Evolutionary conservation across 2,888 invertebrate species (phyloP).

Genomic region (Sycophila texana): DNA sequence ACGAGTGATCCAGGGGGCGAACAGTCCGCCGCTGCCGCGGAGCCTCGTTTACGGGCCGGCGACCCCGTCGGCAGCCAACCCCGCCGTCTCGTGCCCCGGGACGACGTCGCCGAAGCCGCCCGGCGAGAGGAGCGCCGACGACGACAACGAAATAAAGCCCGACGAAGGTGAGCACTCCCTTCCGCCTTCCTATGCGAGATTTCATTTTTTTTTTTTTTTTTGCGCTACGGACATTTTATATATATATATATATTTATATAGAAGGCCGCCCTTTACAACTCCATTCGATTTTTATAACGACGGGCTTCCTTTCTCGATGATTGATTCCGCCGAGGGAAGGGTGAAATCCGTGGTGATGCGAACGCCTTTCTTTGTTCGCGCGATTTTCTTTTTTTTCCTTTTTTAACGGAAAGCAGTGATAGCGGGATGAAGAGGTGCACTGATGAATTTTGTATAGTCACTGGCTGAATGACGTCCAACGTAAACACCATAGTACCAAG

Average conservation of each 20-base stretch:
- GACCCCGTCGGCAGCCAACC: slow-evolving; percentile 1
- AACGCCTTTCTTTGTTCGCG: too few species aligned
- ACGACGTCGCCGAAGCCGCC: not conserved
- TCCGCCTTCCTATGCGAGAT: not conserved
- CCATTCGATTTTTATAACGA: too few species aligned
- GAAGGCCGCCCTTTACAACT: too few species aligned
- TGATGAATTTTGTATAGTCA: not conserved
- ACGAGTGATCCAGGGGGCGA: slow-evolving; percentile 84
- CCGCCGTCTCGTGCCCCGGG: not conserved
- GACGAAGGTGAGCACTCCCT: slow-evolving; percentile 34
- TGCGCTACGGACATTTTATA: not conserved
- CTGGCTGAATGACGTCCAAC: not conserved
- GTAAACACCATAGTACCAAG: not conserved
- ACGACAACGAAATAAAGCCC: slow-evolving; percentile 48
- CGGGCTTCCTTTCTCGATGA: too few species aligned
- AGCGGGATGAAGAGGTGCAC: not conserved
- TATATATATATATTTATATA: too few species aligned
- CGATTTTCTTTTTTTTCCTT: too few species aligned
- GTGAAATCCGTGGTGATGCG: too few species aligned
- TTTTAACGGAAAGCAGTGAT: too few species aligned
- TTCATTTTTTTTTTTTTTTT: slow-evolving; percentile 2
- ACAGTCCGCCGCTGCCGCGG: slow-evolving; percentile 59
- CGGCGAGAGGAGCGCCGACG: slow-evolving; percentile 21
- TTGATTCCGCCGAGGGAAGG: too few species aligned
- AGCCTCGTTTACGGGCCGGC: slow-evolving; percentile 61